phyloP scores from a whole-genome alignment of 2,113 vertebrate species.

The Amia ocellicauda region DNA sequence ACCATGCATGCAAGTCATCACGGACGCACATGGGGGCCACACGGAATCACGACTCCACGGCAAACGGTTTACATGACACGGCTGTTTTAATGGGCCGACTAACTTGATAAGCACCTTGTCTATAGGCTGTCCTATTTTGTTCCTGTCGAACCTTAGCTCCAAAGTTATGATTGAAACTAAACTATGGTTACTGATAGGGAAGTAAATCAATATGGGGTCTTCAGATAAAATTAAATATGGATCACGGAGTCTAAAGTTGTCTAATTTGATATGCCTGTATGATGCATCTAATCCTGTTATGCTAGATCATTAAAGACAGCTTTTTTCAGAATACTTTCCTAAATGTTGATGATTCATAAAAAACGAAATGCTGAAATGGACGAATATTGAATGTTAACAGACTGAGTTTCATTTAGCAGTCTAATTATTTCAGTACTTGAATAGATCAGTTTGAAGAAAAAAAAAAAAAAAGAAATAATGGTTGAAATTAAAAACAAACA shows the following conservation, averaged over 20 bases:
- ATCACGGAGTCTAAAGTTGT: not conserved
- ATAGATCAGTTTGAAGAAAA: not conserved
- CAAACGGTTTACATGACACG: no score
- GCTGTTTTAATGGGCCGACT: no score
- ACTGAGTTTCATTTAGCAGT: not conserved
- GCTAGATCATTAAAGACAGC: conserved; percentile 13
- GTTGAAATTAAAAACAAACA: not conserved
- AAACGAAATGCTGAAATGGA: not conserved
- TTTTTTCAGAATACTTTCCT: conserved; percentile 13
- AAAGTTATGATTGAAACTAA: no score
- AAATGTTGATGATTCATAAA: conserved; percentile 18
- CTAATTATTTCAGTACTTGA: not conserved
- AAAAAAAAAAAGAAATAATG: not conserved
- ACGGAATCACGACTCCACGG: no score
- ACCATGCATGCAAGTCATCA: no score
- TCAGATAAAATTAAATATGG: not conserved
- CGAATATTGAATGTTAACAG: conserved; percentile 1
- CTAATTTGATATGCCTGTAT: not conserved
- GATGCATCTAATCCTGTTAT: conserved; percentile 10
- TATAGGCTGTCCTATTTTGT: no score
- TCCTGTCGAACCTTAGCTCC: no score
- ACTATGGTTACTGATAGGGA: no score
- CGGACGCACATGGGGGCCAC: no score
- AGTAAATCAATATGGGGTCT: no score
- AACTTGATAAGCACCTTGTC: no score